Evolutionary conservation across 2,888 invertebrate species (phyloP), one percentile per base, ranked within the genome.

Genomic region (Spodoptera exigua): DNA sequence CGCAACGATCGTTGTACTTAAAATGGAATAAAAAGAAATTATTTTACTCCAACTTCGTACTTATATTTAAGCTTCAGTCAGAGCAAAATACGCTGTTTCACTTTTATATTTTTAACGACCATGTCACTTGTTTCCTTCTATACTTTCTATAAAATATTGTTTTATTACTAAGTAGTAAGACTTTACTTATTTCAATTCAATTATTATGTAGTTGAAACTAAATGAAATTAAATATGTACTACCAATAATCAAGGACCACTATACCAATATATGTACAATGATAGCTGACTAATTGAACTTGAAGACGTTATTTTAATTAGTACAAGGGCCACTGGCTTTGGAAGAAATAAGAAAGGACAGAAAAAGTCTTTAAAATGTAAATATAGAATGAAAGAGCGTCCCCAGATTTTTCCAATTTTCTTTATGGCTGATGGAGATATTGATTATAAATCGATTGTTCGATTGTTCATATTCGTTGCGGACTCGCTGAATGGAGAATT

Each of bases 1-100:
- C 82, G 84, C 84, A 71, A 84, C 73, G 66, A 58, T 48, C 70
- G 58, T 54, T 54, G 54, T 61, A 48, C 63, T 58, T 67, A 68
- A 56, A 74, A 69, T 37, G 44, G 34, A 63, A 55, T 67, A 61
- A 61, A 70, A 73, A 54, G 14, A 62, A 70, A 67, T 61, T 57
- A 61, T 60, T 61, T 66, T 57, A 43, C 46, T 46, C 21, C 17
- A 39, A 63, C 18, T 63, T 63, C 37, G 65, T 41, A 35, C 44
- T 52, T 41, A 17, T 40, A 47, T 21, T 18, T 35, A 40, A 21
- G 51, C 43, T 55, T 44, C 51, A 35, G 46, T 36, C 36, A 39
- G n/a, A 43, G 16, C 39, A 39, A 51, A 52, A 52, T 45, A 55
- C 55, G 51, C 55, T 47, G 61, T 52, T 12, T 55, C 35, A 13